Conservation (phyloP, 2,888 invertebrate genomes). For the Tromatobia lineatoria region DNA sequence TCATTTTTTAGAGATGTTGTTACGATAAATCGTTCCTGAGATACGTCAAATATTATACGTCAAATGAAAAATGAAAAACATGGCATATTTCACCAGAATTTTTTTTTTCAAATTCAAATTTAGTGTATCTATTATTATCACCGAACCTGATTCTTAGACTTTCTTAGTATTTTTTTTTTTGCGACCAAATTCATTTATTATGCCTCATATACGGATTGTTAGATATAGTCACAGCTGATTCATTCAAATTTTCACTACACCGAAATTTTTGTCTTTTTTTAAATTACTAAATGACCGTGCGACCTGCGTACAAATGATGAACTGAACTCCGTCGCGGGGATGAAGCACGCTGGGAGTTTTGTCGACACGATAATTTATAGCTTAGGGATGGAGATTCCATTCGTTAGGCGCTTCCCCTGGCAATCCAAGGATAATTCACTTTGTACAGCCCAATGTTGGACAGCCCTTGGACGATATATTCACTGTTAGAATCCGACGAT, state of each 20-base stretch:
- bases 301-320: neutral
- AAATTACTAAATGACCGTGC: neutral
- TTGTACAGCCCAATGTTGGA: neutral
- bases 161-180: too few relatives aligned
- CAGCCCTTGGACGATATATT: slow-evolving; percentile 1
- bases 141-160: too few relatives aligned
- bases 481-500: too few relatives aligned
- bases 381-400: neutral
- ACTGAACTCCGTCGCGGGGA: neutral
- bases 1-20: too few relatives aligned
- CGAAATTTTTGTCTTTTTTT: neutral
- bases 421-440: neutral
- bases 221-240: neutral
- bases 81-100: too few relatives aligned
- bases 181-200: too few relatives aligned
- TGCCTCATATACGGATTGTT: too few relatives aligned
- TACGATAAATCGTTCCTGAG: too few relatives aligned
- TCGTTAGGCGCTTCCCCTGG: neutral
- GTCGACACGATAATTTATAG: neutral
- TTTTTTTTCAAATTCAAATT: too few relatives aligned
- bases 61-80: too few relatives aligned
- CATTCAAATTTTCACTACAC: neutral
- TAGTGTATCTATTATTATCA: too few relatives aligned
- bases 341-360: neutral
- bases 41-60: too few relatives aligned